phyloP scores from a whole-genome alignment of 2,113 vertebrate genomes.

The Sturnira hondurensis region DNA sequence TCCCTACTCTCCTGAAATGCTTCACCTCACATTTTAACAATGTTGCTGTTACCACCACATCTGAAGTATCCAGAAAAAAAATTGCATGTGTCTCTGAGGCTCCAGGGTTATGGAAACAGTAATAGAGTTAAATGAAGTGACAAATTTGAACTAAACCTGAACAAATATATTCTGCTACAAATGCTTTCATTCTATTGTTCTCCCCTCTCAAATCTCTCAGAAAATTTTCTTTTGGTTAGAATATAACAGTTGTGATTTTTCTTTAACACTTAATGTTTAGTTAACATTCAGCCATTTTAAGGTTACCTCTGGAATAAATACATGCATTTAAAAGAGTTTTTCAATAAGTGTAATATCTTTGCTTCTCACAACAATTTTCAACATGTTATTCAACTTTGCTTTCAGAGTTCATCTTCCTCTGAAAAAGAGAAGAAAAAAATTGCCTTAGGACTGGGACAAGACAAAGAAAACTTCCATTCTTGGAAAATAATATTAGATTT shows the following conservation, averaged over 20 bases:
- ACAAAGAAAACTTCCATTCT: conserved; percentile 27
- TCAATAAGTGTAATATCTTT: conserved; percentile 19
- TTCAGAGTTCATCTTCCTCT: conserved; percentile 22
- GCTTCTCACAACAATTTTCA: conserved; percentile 33
- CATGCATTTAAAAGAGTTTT: conserved; percentile 13
- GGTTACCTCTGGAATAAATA: neutral
- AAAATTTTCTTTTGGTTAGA: conserved; percentile 25
- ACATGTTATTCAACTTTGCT: conserved; percentile 48
- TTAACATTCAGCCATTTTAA: neutral
- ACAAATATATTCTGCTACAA: neutral
- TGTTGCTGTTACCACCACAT: neutral
- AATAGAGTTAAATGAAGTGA: conserved; percentile 39
- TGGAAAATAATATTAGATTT: conserved; percentile 54
- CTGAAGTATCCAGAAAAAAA: neutral
- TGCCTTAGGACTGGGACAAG: conserved; percentile 36
- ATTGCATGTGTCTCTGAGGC: neutral
- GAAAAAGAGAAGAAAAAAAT: conserved; percentile 9
- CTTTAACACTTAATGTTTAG: neutral
- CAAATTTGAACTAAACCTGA: neutral
- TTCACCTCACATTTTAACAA: neutral
- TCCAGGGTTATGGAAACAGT: conserved; percentile 27
- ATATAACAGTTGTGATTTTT: conserved; percentile 28
- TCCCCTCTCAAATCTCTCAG: neutral
- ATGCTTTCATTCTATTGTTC: neutral
- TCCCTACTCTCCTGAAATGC: neutral